Evolutionary conservation across 2,888 invertebrate genomes (phyloP).

Genomic region (Magallana nippona): DNA sequence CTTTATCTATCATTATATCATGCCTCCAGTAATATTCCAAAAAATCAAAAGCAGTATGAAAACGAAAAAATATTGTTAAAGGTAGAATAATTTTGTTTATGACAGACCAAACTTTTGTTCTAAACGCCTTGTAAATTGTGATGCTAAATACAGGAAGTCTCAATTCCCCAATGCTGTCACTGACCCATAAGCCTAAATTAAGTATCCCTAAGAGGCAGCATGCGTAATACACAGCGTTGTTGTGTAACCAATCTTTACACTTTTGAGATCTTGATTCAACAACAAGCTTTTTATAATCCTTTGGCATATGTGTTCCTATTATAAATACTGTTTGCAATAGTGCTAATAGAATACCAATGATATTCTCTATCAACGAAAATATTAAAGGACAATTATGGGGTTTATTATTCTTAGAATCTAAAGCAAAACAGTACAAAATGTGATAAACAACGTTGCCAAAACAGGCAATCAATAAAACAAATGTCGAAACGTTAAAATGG

Average conservation of each 20-base stretch:
- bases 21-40: background rate
- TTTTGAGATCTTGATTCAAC: background rate
- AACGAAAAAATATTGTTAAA: background rate
- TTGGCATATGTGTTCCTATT: background rate
- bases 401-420: background rate
- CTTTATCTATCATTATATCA: background rate
- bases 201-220: background rate
- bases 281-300: background rate
- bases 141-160: background rate
- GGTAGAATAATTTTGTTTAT: background rate
- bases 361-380: background rate
- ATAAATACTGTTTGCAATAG: background rate
- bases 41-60: slow-evolving; percentile 2
- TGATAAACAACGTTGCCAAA: slow-evolving; percentile 6
- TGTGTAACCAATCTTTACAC: background rate
- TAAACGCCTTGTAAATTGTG: background rate
- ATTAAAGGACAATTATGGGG: background rate
- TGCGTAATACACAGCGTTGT: background rate
- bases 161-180: background rate
- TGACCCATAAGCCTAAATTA: background rate
- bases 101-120: background rate
- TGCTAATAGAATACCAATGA: background rate
- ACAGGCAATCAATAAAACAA: background rate
- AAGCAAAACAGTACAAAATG: background rate
- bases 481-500: background rate